A percentile compares a stretch with the other conserved stretches of the same genome.
Evolutionary conservation across 2,113 vertebrate species (phyloP).

Genomic region (Mungos mungo): DNA sequence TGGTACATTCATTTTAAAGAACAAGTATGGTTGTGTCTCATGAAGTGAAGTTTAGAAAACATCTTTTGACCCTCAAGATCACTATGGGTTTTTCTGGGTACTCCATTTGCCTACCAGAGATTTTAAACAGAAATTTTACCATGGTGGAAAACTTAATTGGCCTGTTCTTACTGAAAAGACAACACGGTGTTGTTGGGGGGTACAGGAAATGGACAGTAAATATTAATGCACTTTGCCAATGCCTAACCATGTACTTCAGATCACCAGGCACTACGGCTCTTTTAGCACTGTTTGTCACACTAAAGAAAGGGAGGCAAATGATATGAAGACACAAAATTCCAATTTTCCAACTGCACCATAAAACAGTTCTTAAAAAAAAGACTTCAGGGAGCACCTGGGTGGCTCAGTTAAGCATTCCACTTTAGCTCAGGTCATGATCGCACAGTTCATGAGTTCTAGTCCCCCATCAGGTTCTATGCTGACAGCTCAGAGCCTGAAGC

Average conservation of each 20-base stretch:
- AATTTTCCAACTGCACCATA: neutral
- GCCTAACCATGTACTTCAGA: neutral
- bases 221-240: neutral
- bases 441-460: too few species aligned
- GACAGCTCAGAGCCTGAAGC: too few species aligned
- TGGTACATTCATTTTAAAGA: neutral
- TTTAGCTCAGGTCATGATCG: too few species aligned
- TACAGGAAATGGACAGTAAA: neutral
- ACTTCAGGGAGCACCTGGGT: too few species aligned
- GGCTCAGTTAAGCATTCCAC: too few species aligned
- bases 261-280: neutral
- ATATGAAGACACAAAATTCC: neutral
- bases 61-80: neutral
- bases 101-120: neutral
- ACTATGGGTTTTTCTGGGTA: neutral
- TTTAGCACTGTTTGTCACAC: neutral
- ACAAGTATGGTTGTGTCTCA: neutral
- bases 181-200: accelerated
- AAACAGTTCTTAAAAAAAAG: neutral
- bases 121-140: conserved; percentile 11
- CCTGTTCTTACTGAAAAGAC: neutral
- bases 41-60: neutral
- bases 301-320: neutral
- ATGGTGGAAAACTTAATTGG: neutral
- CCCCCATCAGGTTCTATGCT: too few species aligned